Conservation (phyloP, 2,888 invertebrate genomes). For the Andrena bicolor region DNA sequence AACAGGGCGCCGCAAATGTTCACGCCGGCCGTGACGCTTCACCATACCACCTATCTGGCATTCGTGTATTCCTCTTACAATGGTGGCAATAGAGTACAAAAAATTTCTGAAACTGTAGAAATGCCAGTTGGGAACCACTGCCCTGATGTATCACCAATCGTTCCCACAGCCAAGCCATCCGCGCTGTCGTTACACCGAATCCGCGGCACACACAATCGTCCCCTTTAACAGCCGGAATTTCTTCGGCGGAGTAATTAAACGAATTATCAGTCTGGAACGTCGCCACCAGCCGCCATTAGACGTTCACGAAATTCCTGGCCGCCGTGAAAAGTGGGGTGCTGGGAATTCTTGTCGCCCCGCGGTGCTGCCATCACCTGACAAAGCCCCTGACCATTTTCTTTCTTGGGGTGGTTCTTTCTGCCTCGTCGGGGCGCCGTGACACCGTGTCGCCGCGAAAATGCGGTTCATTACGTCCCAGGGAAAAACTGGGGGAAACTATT, state of each 20-base stretch:
- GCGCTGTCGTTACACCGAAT: conserved; percentile 19
- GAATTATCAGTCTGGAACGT: conserved; percentile 58
- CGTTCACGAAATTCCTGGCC: conserved; percentile 53
- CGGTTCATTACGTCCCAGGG: conserved; percentile 55
- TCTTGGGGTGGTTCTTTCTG: conserved; percentile 6
- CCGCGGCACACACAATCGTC: conserved; percentile 24
- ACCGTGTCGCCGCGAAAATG: conserved; percentile 44
- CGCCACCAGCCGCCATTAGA: conserved; percentile 50
- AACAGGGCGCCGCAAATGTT: no score
- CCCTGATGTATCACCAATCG: conserved; percentile 22
- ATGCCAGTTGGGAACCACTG: conserved; percentile 4
- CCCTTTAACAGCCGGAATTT: conserved; percentile 54
- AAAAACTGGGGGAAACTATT: conserved; percentile 28
- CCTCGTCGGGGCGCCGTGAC: conserved; percentile 27
- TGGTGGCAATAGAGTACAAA: no score
- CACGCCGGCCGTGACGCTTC: no score
- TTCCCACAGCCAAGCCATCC: neutral
- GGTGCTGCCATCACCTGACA: conserved; percentile 36
- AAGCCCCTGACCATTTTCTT: conserved; percentile 52
- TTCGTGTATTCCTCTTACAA: neutral
- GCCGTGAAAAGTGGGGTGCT: conserved; percentile 35
- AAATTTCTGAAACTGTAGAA: neutral
- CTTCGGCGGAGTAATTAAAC: conserved; percentile 60
- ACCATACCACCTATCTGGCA: no score
- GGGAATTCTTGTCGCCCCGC: conserved; percentile 22